Evolutionary conservation across 2,888 invertebrate species (phyloP).

Genomic region (Drosophila koepferae): DNA sequence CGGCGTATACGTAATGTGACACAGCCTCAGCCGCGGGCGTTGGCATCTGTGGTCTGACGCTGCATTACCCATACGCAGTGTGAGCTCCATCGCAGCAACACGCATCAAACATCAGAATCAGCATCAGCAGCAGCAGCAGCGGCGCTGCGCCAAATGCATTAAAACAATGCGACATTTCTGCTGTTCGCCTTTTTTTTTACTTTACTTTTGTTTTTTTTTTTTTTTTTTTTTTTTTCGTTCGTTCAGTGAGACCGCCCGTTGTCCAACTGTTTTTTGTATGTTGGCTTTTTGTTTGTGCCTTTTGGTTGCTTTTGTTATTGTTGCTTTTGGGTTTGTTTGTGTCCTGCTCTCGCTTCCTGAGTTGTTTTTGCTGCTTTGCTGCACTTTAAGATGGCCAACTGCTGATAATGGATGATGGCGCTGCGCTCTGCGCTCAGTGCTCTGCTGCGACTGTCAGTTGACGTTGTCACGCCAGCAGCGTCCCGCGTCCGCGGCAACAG

Average conservation of each 20-base stretch:
- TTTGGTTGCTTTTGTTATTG: conserved; percentile 9
- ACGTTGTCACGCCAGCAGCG: conserved; percentile 76
- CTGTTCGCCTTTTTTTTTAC: conserved; percentile 16
- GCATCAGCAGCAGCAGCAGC: conserved; percentile 26
- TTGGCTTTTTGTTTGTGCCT: conserved; percentile 29
- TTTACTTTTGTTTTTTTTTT: background rate
- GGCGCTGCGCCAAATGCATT: conserved; percentile 73
- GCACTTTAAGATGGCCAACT: conserved; percentile 80
- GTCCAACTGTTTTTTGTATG: conserved; percentile 34
- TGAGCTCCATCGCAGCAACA: conserved; percentile 17
- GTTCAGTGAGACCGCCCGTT: conserved; percentile 61
- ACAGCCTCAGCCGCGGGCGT: conserved; percentile 38
- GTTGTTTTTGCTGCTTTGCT: conserved; percentile 55
- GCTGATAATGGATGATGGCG: conserved; percentile 82
- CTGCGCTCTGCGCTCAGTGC: conserved; percentile 40
- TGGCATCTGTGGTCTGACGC: conserved; percentile 38
- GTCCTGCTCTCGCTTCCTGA: conserved; percentile 31
- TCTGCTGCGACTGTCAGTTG: conserved; percentile 75
- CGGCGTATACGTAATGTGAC: conserved; percentile 69
- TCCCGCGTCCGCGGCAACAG: conserved; percentile 50
- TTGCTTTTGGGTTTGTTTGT: conserved; percentile 32
- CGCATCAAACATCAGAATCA: conserved; percentile 29
- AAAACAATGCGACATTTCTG: conserved; percentile 80
- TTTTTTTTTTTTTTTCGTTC: conserved; percentile 26
- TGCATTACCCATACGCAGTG: conserved; percentile 54